Evolutionary conservation across 2,113 vertebrate species (phyloP).

Genomic region (Carassius carassius): DNA sequence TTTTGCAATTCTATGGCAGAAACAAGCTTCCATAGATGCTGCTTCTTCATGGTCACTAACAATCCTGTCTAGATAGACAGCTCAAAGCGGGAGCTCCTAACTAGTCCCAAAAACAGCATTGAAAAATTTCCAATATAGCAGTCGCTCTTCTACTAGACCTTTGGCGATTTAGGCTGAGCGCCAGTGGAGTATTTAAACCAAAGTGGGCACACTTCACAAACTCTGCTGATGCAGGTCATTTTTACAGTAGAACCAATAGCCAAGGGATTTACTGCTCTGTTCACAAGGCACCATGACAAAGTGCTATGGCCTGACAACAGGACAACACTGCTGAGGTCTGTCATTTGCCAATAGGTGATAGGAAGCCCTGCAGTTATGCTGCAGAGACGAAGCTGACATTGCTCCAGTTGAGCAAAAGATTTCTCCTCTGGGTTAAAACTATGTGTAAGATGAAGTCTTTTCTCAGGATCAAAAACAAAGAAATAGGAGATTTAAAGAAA

Average conservation of each 20-base stretch:
- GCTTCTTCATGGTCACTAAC: not conserved
- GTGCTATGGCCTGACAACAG: slow-evolving; percentile 38
- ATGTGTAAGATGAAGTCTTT: not conserved
- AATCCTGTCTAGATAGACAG: not conserved
- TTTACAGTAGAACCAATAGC: slow-evolving; percentile 53
- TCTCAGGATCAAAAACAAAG: not conserved
- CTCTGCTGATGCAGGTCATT: slow-evolving; percentile 50
- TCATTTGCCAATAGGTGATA: slow-evolving; percentile 26
- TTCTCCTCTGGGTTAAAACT: not conserved
- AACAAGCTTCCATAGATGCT: too few relatives aligned
- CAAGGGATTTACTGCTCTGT: slow-evolving; percentile 45
- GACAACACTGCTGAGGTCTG: slow-evolving; percentile 43
- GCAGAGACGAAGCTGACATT: slow-evolving; percentile 29
- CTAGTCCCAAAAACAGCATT: not conserved
- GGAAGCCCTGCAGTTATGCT: slow-evolving; percentile 23
- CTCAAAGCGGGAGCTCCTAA: not conserved
- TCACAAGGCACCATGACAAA: slow-evolving; percentile 47
- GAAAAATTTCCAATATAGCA: slow-evolving; percentile 43
- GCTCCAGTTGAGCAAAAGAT: not conserved
- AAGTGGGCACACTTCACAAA: slow-evolving; percentile 67
- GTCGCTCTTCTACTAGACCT: slow-evolving; percentile 59
- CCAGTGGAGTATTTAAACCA: slow-evolving; percentile 65
- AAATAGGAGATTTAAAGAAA: not conserved
- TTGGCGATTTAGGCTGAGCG: slow-evolving; percentile 58
- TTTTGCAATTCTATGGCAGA: not conserved